phyloP scores from a whole-genome alignment of 2,888 invertebrate genomes.

The Dastarcus helophoroides region DNA sequence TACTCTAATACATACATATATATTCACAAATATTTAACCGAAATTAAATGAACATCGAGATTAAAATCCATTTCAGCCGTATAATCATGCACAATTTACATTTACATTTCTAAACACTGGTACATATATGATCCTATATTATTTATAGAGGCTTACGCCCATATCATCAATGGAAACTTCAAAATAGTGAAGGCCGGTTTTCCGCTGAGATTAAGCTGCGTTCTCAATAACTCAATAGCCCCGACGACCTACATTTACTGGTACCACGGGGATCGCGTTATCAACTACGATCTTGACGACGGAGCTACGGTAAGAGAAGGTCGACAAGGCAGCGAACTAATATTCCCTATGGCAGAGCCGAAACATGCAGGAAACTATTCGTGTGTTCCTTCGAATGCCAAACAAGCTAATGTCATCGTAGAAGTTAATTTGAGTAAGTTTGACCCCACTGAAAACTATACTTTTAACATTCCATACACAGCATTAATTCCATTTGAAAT shows the following conservation, averaged over 20 bases:
- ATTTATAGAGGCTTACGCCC: too few relatives aligned
- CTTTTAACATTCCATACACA: too few relatives aligned
- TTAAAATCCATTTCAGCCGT: too few relatives aligned
- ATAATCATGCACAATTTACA: too few relatives aligned
- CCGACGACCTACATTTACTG: slow-evolving; percentile 65
- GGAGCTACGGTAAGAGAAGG: slow-evolving; percentile 42
- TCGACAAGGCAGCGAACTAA: slow-evolving; percentile 39
- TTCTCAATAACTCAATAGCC: slow-evolving; percentile 56
- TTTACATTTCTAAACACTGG: too few relatives aligned
- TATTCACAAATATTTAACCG: too few relatives aligned
- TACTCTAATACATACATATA: too few relatives aligned
- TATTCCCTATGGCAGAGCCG: slow-evolving; percentile 41
- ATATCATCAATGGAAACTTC: too few relatives aligned
- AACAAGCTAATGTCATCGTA: slow-evolving; percentile 61
- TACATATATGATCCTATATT: too few relatives aligned
- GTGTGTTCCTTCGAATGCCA: slow-evolving; percentile 68
- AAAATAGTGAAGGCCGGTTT: slow-evolving; percentile 61
- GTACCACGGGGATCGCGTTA: slow-evolving; percentile 78
- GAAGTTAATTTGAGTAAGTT: slow-evolving; percentile 55
- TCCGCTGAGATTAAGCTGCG: slow-evolving; percentile 56
- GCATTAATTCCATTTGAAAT: too few relatives aligned
- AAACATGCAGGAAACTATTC: slow-evolving; percentile 70
- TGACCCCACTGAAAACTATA: too few relatives aligned
- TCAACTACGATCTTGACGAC: slow-evolving; percentile 66
- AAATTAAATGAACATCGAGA: too few relatives aligned